Conservation (phyloP, 1,140 invertebrate species). For the Drosophila cardini region DNA sequence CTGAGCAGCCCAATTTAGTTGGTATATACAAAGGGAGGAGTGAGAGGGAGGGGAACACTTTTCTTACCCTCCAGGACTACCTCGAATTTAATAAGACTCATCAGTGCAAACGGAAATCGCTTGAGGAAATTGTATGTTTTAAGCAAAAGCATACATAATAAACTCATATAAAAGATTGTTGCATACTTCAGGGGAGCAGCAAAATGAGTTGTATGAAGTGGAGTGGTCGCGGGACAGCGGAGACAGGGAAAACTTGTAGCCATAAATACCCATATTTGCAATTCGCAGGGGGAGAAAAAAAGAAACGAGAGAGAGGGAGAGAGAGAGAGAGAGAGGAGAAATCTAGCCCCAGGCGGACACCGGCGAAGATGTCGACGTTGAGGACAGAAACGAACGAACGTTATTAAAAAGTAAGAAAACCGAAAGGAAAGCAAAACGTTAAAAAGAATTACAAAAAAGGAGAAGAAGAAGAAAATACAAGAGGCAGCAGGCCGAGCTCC, state of each 20-base stretch:
- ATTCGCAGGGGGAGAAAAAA: constrained; percentile 29
- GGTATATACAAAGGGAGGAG: background rate
- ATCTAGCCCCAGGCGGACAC: constrained; percentile 69
- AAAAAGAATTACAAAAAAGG: background rate
- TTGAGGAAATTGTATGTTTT: constrained; percentile 82
- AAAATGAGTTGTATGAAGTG: constrained; percentile 5
- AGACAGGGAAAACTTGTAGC: constrained; percentile 30
- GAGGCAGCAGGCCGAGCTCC: constrained; percentile 15
- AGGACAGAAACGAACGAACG: constrained; percentile 54
- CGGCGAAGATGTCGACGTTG: constrained; percentile 42
- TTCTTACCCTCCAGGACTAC: background rate
- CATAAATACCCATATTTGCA: constrained; percentile 79
- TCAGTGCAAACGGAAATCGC: constrained; percentile 81
- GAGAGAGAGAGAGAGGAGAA: constrained; percentile 24
- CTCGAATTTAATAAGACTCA: constrained; percentile 79
- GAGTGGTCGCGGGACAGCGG: background rate
- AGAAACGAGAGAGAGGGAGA: too few relatives aligned
- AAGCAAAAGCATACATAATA: constrained; percentile 83
- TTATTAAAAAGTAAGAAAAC: constrained; percentile 72
- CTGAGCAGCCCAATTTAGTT: constrained; percentile 2
- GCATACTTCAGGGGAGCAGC: constrained; percentile 45
- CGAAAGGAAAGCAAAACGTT: constrained; percentile 30
- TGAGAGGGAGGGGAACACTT: background rate
- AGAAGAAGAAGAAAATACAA: constrained; percentile 27
- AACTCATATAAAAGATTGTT: constrained; percentile 83